Percentiles rank a stretch among this genome's conserved stretches.
phyloP scores from a whole-genome alignment of 2,113 vertebrate genomes.

The Chinchilla lanigera region DNA sequence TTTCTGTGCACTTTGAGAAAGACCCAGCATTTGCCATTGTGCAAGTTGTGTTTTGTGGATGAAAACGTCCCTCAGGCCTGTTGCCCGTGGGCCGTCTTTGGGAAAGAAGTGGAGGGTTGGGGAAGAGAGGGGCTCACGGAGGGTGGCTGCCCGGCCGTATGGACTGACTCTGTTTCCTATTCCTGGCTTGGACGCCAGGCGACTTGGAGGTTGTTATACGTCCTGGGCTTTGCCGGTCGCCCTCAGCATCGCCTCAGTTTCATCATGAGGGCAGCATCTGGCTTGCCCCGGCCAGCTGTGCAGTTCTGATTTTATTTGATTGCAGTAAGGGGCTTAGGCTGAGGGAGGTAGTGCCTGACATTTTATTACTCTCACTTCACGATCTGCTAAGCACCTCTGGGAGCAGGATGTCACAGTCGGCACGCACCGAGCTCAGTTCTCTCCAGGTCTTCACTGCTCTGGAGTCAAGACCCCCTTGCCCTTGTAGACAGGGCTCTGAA shows the following conservation, averaged over 20 bases:
- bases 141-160: not conserved
- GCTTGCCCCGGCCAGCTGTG: conserved; percentile 67
- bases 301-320: conserved; percentile 70
- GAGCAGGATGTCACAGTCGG: conserved; percentile 25
- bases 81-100: not conserved
- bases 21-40: not conserved
- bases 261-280: conserved; percentile 64
- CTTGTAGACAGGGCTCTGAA: not conserved
- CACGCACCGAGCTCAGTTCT: not conserved
- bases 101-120: not conserved
- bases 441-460: not conserved
- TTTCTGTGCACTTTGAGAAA: not conserved
- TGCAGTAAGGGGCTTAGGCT: conserved; percentile 68
- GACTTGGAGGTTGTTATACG: not conserved
- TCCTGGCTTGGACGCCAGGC: not conserved
- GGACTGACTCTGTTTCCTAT: not conserved
- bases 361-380: conserved; percentile 62
- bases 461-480: not conserved
- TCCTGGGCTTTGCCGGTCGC: not conserved
- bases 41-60: not conserved
- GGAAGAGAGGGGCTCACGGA: not conserved
- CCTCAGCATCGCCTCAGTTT: not conserved
- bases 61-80: not conserved
- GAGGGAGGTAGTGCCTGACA: conserved; percentile 4
- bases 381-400: conserved; percentile 62